phyloP scores from a whole-genome alignment of 2,113 vertebrate genomes.

The Rhadina sibilatrix region DNA sequence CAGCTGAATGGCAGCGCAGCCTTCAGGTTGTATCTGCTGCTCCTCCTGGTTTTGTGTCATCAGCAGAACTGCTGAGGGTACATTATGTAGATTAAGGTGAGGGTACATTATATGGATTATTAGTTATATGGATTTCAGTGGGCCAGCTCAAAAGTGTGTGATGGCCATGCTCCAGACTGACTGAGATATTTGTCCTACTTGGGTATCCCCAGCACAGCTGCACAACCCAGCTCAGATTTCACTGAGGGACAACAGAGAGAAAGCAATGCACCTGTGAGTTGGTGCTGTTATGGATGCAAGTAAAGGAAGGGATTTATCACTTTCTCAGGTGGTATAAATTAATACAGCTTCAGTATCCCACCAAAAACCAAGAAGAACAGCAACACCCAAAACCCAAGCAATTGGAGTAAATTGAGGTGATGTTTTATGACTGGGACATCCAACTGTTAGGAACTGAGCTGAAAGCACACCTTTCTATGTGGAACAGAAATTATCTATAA shows the following conservation, averaged over 20 bases:
- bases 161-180: fast-evolving
- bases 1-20: background rate
- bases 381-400: fast-evolving
- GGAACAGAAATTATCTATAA: background rate
- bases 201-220: fast-evolving
- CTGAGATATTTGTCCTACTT: background rate
- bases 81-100: background rate
- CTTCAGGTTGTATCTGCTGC: background rate
- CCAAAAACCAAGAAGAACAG: background rate
- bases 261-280: fast-evolving
- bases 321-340: background rate
- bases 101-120: background rate
- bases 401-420: background rate
- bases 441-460: background rate
- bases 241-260: background rate
- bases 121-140: background rate
- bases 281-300: background rate
- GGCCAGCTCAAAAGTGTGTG: background rate
- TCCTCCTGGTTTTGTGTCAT: fast-evolving
- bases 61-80: background rate
- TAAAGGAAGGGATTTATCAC: background rate
- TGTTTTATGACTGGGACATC: background rate
- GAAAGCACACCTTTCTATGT: background rate
- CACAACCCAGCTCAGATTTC: background rate
- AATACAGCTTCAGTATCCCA: background rate